Evolutionary conservation across 2,797 vertebrate species (phyloP).

Genomic region (Hephaestus fuliginosus): DNA sequence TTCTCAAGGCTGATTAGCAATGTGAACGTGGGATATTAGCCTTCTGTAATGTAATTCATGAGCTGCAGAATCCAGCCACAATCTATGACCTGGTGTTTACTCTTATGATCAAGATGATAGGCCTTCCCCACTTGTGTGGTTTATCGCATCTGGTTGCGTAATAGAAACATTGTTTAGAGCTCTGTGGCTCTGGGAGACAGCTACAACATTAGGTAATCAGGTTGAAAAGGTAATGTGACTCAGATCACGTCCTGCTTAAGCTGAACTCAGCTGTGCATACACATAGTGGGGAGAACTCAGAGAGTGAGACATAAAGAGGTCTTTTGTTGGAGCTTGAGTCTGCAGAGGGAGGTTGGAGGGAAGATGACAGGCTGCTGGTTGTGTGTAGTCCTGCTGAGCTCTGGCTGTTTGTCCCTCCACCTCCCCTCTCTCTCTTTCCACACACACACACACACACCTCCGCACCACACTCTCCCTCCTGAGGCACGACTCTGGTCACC

Average conservation of each 20-base stretch:
- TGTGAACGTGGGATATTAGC: conserved; percentile 54
- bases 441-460: conserved; percentile 54
- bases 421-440: neutral
- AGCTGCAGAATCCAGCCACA: conserved; percentile 42
- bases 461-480: conserved; percentile 56
- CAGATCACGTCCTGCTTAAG: conserved; percentile 35
- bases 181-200: conserved; percentile 5
- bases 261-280: conserved; percentile 36
- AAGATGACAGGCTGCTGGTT: conserved; percentile 62
- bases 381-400: conserved; percentile 54
- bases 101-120: conserved; percentile 28
- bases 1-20: conserved; percentile 64
- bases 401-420: conserved; percentile 45
- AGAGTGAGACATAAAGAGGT: conserved; percentile 57
- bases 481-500: conserved; percentile 79
- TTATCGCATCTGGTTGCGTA: conserved; percentile 40
- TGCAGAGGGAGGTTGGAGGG: conserved; percentile 60
- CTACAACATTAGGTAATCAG: conserved; percentile 24
- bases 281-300: conserved; percentile 36
- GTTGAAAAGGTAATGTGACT: conserved; percentile 58
- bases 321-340: conserved; percentile 58
- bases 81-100: conserved; percentile 47
- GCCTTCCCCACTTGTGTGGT: neutral
- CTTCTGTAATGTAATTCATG: conserved; percentile 57
- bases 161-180: conserved; percentile 27